Base-by-base conservation (phyloP, 92 coral and sea anemone species). In the Ricordea florida region DNA sequence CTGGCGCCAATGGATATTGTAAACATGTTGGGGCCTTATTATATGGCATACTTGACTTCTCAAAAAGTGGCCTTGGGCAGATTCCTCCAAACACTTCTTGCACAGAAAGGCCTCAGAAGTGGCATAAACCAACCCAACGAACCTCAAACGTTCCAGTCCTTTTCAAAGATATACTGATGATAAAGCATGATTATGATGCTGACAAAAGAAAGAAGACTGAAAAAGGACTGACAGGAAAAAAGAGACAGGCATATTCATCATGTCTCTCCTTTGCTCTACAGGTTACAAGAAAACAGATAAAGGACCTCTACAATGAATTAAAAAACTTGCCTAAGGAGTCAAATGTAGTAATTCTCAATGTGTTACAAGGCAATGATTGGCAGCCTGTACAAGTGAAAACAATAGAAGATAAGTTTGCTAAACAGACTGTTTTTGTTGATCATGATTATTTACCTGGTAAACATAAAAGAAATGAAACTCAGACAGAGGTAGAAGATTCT, bases 51-150 rank as follows among this genome's bases (percentile, higher is more conserved):
- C 77, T 69, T 33, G 64, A 51, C 63, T 69, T 30, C 16, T n/a
- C n/a, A 22, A 64, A 70, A 55, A 70, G 78, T 70, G 53, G 51
- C 6, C 43, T 70, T 15, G 16, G 53, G 52, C 51, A 53, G 17
- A 70, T 70, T 70, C 66, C 78, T 8, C 66, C 78, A 45, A 61
- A 74, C 57, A 57, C 26, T 26, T 23, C 60, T 2, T 74, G 80
- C 53, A 74, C 80, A 42, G 80, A 74, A 26, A 74, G 60, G 33
- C 80, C 73, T 6, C 80, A 74, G 68, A 35, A 74, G 31, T 74
- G 80, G 80, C 79, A 57, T 34, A 57, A 57, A 43, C 79, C 79
- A 32, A 26, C 35, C 13, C 50, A 23, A 42, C 14, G 32, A 27
- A 46, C 36, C 56, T 36, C 42, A 7, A 63, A 63, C 2, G 35